Evolutionary conservation across 1,140 invertebrate species (phyloP), one percentile per base, ranked within the genome.

Genomic region (Nephila pilipes): DNA sequence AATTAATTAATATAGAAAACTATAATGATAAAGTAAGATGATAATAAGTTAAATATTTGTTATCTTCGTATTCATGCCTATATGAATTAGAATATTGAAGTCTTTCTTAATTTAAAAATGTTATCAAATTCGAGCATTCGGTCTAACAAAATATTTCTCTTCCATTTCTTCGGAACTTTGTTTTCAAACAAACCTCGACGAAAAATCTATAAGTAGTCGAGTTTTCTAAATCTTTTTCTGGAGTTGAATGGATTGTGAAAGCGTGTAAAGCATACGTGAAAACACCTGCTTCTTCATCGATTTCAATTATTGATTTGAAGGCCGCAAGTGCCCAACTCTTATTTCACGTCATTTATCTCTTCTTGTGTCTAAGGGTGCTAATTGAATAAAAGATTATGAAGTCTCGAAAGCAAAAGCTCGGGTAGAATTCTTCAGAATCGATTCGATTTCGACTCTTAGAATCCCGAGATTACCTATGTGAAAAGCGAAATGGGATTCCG

Each of bases 361-460:
- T 88, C 87, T 46, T 88, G 12, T 87, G 38, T 90, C 75, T 90
- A 38, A 55, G 38, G 88, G 57, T 80, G 75, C 63, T 90, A 90
- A 90, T 90, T 80, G 88, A 90, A 90, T 90, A 80, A 69, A 80
- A 90, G 69, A 80, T 65, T 90, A 90, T 90, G 29, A 87, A 80
- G 88, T 90, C 58, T 88, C 60, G 60, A 55, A 88, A 80, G 60
- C 65, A 80, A 79, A 90, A 80, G 69, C 54, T 38, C 25, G 60
- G 38, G 22, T 32, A 22, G 87, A 87, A 58, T 32, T 46, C 55
- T 75, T 36, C 12, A 75, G 29, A 85, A 85, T 88, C 85, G 36
- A 88, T 63, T 88, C 38, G 60, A 88, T 65, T 65, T 38, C 85
- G 58, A 88, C 29, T 88, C 60, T 88, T 75, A 29, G 22, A 88